phyloP scores from a whole-genome alignment of 2,113 vertebrate species.

The Pipa parva region DNA sequence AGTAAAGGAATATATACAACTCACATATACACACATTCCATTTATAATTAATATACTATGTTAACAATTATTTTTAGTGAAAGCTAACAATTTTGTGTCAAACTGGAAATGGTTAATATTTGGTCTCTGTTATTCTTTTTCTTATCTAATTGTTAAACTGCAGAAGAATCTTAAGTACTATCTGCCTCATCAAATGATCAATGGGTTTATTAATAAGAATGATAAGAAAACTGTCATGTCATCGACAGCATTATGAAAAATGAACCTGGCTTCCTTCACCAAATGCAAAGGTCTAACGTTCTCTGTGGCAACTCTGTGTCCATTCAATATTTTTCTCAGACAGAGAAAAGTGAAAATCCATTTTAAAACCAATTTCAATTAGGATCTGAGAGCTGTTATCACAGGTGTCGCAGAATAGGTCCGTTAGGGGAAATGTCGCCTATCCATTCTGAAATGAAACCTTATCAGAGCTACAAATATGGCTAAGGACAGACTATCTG shows the following conservation, averaged over 20 bases:
- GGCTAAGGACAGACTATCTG: conserved; percentile 98
- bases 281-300: conserved; percentile 75
- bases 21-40: neutral
- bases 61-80: no score
- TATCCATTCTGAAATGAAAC: conserved; percentile 99
- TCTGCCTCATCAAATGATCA: conserved; percentile 98
- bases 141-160: conserved; percentile 63
- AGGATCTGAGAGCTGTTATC: conserved; percentile 99
- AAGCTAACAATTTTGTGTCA: no score
- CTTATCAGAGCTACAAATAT: conserved; percentile 99
- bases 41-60: no score
- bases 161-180: conserved; percentile 83
- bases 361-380: conserved; percentile 99
- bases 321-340: conserved; percentile 85
- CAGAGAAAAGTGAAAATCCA: conserved; percentile 99
- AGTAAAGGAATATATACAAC: conserved; percentile 42
- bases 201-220: conserved; percentile 99
- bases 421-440: conserved; percentile 98
- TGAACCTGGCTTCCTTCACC: conserved; percentile 79
- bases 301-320: conserved; percentile 73
- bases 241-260: conserved; percentile 90
- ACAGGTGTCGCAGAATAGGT: conserved; percentile 99
- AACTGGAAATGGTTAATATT: conserved; percentile 16
- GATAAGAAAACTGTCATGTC: conserved; percentile 91
- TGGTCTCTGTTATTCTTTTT: conserved; percentile 28